Conservation (phyloP, 2,888 invertebrate genomes). For the Hydraecia micacea region DNA sequence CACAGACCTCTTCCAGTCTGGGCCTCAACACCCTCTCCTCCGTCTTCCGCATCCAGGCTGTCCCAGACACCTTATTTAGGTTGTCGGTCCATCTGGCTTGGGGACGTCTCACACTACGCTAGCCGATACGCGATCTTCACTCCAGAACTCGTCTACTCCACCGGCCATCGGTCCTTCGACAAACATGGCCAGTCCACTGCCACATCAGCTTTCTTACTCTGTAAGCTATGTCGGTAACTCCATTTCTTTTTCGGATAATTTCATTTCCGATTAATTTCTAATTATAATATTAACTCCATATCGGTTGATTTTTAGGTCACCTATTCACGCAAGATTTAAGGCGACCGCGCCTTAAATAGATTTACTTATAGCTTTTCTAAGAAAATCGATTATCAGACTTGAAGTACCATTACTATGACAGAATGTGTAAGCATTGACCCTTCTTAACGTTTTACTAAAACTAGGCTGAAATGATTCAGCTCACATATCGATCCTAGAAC, state of each 20-base stretch:
- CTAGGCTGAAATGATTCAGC: constrained; percentile 32
- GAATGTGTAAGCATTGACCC: neutral
- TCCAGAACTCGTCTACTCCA: neutral
- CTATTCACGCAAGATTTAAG: neutral
- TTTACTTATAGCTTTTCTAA: neutral
- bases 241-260: neutral
- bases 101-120: neutral
- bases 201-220: neutral
- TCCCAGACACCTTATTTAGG: neutral
- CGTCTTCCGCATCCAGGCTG: neutral
- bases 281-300: neutral
- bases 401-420: neutral
- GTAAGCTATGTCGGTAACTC: neutral
- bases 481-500: constrained; percentile 45
- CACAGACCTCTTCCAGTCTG: neutral
- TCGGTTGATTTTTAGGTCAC: neutral
- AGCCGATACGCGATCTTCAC: neutral
- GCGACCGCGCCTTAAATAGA: neutral
- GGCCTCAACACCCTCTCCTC: neutral
- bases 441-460: constrained; percentile 15
- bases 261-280: neutral
- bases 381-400: neutral
- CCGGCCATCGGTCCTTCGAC: neutral
- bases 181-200: neutral
- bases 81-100: neutral